Conservation (phyloP, 2,888 invertebrate species). For the Drosophila affinis region DNA sequence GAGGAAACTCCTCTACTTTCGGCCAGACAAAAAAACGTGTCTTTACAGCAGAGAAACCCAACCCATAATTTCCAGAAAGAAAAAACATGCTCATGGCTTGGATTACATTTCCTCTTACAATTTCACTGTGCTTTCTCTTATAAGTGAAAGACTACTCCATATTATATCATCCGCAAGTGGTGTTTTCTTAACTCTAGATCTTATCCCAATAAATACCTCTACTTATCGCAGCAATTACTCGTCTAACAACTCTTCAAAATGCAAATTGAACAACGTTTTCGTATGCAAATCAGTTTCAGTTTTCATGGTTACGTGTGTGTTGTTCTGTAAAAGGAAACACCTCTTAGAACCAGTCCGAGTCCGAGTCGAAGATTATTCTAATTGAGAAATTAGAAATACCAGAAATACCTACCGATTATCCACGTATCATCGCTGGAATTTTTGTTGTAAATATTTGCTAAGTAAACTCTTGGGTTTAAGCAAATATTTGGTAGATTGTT, state of each 20-base stretch:
- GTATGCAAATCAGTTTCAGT: not conserved
- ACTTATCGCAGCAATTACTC: not conserved
- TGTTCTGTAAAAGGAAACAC: not conserved
- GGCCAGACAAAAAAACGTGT: not conserved
- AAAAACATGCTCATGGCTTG: not conserved
- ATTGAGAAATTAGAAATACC: not conserved
- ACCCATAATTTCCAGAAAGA: not conserved
- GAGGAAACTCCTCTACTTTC: not conserved
- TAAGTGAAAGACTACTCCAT: not conserved
- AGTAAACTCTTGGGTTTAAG: not conserved
- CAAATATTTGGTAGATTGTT: not conserved
- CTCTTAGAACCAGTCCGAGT: not conserved
- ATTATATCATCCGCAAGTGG: not conserved
- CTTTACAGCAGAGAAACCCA: not conserved
- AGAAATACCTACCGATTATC: not conserved
- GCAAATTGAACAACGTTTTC: not conserved
- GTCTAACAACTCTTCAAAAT: not conserved
- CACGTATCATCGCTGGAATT: not conserved
- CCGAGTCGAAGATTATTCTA: not conserved
- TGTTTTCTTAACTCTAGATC: not conserved
- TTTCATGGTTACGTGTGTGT: not conserved
- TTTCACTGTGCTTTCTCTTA: not conserved
- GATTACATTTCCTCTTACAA: not conserved
- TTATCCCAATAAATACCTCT: not conserved
- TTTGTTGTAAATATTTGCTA: not conserved